A percentile compares a stretch with the other conserved stretches of the same genome.
phyloP scores from a whole-genome alignment of 2,797 vertebrate species.

The Onychomys arenicola region DNA sequence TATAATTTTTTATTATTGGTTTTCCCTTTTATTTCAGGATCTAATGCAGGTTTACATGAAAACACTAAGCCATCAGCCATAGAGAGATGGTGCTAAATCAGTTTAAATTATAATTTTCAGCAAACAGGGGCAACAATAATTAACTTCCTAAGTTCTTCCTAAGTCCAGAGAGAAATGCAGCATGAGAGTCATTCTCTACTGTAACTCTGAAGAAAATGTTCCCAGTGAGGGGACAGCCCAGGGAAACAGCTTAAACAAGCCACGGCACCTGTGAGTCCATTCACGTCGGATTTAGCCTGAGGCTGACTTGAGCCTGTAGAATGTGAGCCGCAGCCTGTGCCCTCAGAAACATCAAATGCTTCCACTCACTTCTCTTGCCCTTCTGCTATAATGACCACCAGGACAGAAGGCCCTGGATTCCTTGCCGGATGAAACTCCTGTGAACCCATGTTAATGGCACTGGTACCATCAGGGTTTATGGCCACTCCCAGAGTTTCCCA shows the following conservation, averaged over 20 bases:
- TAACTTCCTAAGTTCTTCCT: conserved; percentile 16
- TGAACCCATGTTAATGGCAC: too few relatives aligned
- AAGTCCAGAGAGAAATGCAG: not conserved
- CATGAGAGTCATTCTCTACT: not conserved
- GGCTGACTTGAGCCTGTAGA: not conserved
- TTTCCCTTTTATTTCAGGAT: conserved; percentile 4
- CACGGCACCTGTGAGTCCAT: not conserved
- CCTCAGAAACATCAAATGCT: not conserved
- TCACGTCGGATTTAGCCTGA: too few relatives aligned
- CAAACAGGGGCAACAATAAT: not conserved
- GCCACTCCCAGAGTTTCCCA: not conserved
- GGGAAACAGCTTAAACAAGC: not conserved
- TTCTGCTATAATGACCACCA: not conserved
- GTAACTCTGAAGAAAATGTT: not conserved
- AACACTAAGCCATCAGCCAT: not conserved
- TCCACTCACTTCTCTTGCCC: not conserved
- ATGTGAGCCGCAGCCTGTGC: not conserved
- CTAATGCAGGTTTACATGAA: not conserved
- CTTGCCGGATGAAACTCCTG: not conserved
- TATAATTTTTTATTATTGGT: not conserved
- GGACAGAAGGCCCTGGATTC: not conserved
- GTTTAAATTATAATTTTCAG: conserved; percentile 45
- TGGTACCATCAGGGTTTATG: not conserved
- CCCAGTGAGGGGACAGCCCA: not conserved
- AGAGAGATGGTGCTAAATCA: not conserved